phyloP scores from a whole-genome alignment of 2,888 invertebrate genomes.

The Harmothoe impar region DNA sequence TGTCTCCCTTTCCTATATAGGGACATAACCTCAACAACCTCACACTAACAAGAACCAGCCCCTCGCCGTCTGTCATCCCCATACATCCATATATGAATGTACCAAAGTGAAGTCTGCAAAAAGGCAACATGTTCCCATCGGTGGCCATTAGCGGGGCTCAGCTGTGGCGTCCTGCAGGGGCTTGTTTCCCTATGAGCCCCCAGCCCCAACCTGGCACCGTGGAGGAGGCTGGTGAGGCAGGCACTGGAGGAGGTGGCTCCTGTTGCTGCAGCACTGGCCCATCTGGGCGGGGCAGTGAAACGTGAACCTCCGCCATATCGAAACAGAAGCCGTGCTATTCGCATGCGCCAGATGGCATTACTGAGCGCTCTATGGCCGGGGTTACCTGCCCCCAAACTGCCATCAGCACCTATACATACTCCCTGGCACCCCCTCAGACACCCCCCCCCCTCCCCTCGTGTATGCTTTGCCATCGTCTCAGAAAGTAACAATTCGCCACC shows the following conservation, averaged over 20 bases:
- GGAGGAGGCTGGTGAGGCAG: background rate
- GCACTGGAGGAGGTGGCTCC: background rate
- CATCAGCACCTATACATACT: background rate
- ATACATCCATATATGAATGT: too few relatives aligned
- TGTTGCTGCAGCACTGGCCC: background rate
- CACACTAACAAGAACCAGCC: too few relatives aligned
- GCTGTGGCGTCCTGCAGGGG: background rate
- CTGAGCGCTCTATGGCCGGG: background rate
- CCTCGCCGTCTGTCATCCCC: too few relatives aligned
- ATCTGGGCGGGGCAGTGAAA: slow-evolving; percentile 8
- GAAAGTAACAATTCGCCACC: too few relatives aligned
- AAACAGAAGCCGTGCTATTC: background rate
- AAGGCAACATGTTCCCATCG: background rate
- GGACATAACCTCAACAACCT: too few relatives aligned
- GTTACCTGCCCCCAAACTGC: too few relatives aligned
- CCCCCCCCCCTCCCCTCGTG: too few relatives aligned
- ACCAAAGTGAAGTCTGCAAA: background rate
- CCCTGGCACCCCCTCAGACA: too few relatives aligned
- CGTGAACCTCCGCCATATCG: background rate
- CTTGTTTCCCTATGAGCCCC: background rate
- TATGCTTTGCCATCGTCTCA: too few relatives aligned
- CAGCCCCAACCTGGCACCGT: background rate
- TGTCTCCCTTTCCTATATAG: too few relatives aligned
- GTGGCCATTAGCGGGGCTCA: slow-evolving; percentile 6
- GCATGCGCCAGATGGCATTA: background rate